Conservation (phyloP, 2,113 vertebrate species). For the Zosterops japonicus region DNA sequence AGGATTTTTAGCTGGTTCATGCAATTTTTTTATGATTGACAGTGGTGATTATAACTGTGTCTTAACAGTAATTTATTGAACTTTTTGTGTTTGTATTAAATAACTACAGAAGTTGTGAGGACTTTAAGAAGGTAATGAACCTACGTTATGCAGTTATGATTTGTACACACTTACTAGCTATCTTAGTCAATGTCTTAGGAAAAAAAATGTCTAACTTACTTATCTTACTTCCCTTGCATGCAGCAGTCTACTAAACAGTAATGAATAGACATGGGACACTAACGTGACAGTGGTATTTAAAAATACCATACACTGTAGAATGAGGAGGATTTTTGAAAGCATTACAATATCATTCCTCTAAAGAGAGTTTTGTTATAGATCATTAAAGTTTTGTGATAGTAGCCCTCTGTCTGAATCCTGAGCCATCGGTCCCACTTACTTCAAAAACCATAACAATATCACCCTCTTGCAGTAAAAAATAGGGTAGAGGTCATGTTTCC, state of each 20-base stretch:
- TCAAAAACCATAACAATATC: not conserved
- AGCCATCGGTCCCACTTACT: not conserved
- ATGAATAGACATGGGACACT: not conserved
- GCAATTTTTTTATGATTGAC: not conserved
- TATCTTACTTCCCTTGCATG: not conserved
- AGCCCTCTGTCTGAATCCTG: not conserved
- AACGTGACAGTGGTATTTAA: not conserved
- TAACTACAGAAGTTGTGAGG: not conserved
- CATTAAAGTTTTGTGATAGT: not conserved
- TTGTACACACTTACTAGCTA: not conserved
- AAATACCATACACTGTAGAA: not conserved
- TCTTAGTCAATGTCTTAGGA: not conserved
- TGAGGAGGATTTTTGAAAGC: not conserved
- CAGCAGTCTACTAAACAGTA: not conserved
- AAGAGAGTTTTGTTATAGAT: not conserved
- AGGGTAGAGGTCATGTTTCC: not conserved
- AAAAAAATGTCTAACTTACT: not conserved
- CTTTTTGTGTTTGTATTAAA: not conserved
- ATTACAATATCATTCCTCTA: not conserved
- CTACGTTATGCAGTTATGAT: not conserved
- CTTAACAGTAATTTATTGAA: slow-evolving; percentile 11
- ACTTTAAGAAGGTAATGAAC: slow-evolving; percentile 12
- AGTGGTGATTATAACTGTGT: not conserved
- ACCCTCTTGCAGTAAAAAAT: not conserved
- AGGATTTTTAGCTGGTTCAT: not conserved